These are phyloP conservation scores for Microhierax caerulescens DNA, from an alignment of 2,797 vertebrate species.

Conservation along the genomic window DNA sequence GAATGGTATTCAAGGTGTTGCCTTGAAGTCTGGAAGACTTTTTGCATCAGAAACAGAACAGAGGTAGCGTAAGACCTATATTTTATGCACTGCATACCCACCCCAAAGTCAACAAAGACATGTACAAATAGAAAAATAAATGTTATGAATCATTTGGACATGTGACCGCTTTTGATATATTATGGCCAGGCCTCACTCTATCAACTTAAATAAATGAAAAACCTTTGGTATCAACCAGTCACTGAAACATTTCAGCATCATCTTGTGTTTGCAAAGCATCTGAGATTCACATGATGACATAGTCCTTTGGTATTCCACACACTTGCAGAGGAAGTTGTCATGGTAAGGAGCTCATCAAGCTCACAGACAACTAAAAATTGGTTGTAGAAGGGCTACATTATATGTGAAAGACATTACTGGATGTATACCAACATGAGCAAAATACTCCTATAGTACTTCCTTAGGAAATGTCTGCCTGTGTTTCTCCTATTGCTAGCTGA, in stretches of 20 bases:
- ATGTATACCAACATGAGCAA: background rate
- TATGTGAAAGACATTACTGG: background rate
- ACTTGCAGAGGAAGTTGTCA: background rate
- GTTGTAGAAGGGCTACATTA: background rate
- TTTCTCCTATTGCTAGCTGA: background rate
- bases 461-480: background rate
- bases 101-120: background rate
- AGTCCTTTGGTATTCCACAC: background rate
- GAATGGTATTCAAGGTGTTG: background rate
- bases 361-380: background rate
- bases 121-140: background rate
- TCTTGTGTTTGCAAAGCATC: background rate
- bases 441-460: background rate
- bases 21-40: background rate
- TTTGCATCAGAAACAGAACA: background rate
- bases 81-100: background rate
- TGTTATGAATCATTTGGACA: background rate
- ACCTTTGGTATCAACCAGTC: background rate
- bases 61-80: background rate
- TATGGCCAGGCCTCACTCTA: background rate
- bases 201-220: background rate
- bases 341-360: background rate
- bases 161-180: background rate
- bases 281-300: background rate
- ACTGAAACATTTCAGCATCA: background rate